phyloP scores from a whole-genome alignment of 2,113 vertebrate genomes.

The Gasterosteus aculeatus region DNA sequence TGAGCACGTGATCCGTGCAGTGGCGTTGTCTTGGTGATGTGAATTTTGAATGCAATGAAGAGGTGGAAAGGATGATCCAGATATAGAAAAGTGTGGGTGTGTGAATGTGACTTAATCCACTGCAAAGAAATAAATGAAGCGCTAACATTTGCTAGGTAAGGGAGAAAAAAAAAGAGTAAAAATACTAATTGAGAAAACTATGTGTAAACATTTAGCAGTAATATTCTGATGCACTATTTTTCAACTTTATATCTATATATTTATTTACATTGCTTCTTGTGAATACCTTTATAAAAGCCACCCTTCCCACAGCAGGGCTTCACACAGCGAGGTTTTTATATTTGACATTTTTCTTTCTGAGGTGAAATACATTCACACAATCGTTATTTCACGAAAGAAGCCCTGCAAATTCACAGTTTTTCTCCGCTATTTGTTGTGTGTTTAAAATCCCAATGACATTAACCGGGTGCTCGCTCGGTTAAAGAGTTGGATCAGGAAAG shows the following conservation, averaged over 20 bases:
- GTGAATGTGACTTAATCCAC: conserved; percentile 53
- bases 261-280: not conserved
- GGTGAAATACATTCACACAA: not conserved
- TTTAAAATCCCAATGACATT: not conserved
- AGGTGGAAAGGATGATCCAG: conserved; percentile 54
- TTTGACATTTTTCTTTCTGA: conserved; percentile 4
- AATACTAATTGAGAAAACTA: conserved; percentile 47
- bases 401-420: not conserved
- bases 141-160: conserved; percentile 39
- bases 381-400: not conserved
- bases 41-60: conserved; percentile 65
- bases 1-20: conserved; percentile 19
- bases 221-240: conserved; percentile 47
- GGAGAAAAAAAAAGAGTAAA: conserved; percentile 34
- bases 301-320: not conserved
- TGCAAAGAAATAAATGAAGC: conserved; percentile 56
- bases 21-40: conserved; percentile 75
- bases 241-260: not conserved
- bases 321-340: conserved; percentile 9
- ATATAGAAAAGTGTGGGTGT: conserved; percentile 70
- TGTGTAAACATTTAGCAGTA: conserved; percentile 19
- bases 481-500: not conserved
- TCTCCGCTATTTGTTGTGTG: conserved; percentile 5
- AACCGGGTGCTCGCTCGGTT: not conserved
- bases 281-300: too few relatives aligned